A percentile compares a stretch with the other conserved stretches of the same genome.
These are phyloP conservation scores for Pogonomyrmex barbatus DNA, from an alignment of 1,140 invertebrate species.

Conservation along the genomic window DNA sequence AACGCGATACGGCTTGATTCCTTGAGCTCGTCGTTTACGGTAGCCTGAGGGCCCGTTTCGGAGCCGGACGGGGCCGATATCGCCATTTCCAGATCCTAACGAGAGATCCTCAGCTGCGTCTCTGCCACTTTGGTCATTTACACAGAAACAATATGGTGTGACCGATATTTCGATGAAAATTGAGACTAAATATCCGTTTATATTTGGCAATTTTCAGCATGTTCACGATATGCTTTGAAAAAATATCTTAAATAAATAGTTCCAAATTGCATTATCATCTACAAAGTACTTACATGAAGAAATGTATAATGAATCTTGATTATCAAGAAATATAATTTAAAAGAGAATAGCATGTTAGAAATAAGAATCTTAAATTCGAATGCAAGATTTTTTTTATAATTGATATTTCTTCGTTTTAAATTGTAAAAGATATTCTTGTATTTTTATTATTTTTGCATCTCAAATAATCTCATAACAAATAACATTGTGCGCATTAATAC, in stretches of 20 bases:
- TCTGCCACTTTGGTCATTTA: background rate
- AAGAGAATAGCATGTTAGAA: background rate
- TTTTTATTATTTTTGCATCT: background rate
- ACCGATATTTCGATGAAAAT: constrained; percentile 42
- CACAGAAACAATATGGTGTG: background rate
- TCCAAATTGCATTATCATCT: background rate
- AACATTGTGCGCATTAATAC: background rate
- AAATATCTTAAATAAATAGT: background rate
- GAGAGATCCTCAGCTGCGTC: constrained; percentile 21
- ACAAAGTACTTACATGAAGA: background rate
- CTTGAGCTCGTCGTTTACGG: constrained; percentile 38
- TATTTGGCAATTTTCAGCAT: background rate
- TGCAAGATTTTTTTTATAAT: background rate
- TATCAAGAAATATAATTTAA: too few species aligned
- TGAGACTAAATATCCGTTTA: background rate
- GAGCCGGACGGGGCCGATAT: background rate
- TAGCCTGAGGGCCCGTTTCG: constrained; percentile 47
- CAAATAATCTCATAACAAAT: background rate
- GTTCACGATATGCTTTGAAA: background rate
- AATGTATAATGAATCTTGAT: background rate
- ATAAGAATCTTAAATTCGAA: background rate
- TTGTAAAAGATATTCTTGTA: background rate
- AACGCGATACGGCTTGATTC: constrained; percentile 48
- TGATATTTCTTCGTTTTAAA: background rate
- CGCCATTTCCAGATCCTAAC: constrained; percentile 2